Base-by-base conservation (phyloP, 2,888 invertebrate genomes). In the Exephanes ischioxanthus region DNA sequence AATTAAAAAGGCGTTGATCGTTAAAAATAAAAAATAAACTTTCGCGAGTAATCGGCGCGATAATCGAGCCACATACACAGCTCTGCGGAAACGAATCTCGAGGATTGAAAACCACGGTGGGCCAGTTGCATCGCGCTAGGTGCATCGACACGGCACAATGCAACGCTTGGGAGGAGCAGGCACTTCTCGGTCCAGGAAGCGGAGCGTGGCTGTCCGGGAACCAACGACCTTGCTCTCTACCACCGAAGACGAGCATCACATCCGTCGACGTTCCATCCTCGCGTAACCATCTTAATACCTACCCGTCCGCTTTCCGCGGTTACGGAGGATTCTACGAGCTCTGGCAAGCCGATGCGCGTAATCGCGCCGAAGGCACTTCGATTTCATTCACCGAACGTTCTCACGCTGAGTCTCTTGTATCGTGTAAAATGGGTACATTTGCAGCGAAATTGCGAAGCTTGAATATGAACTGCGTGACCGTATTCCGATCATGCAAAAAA, bases 131-230 rank as follows among this genome's bases (percentile, higher is more conserved):
- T 58, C 1, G 61, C 7, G 45, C 48, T 22, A 22, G 63, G 66
- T 80, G 72, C 85, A 63, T 63, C 63, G 37, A n/a, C 58, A 16
- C 51, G 51, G 83, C 76, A 76, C 66, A 68, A 70, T 82, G 83
- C 85, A 88, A 87, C 87, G 87, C 87, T 87, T 83, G 67, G 87
- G 3, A 84, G 67, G 77, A 82, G 66, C 77, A 71, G 45, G 67
- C 83, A 58, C 79, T 67, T 76, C 84, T 82, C 45, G 85, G 85
- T 85, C 87, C 84, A 81, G 71, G 86, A 88, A 88, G 84, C 88
- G 87, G 81, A 87, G 87, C 87, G 85, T 84, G 71, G 84, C 88
- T 80, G 83, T 80, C 37, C 37, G 78, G 73, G 68, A 88, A 87
- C 78, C 80, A 87, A 87, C 87, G 86, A 78, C 88, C 86, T 87